A percentile compares a stretch with the other conserved stretches of the same genome.
These are phyloP conservation scores for Sebastes matsubarae DNA, from an alignment of 2,797 vertebrate species.

Conservation along the genomic window DNA sequence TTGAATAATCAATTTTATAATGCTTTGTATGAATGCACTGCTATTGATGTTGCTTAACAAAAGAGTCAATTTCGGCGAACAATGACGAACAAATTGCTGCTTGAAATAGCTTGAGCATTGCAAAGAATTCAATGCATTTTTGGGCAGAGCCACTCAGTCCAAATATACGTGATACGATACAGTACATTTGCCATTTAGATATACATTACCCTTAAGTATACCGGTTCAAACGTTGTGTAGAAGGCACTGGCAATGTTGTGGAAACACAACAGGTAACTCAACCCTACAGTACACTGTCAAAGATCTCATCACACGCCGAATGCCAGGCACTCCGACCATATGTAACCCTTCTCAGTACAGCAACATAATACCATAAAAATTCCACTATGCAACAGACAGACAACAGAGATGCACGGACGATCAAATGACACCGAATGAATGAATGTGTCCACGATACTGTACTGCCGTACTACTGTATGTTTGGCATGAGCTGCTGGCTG, in stretches of 20 bases:
- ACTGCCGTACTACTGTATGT: background rate
- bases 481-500: conserved; percentile 22
- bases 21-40: background rate
- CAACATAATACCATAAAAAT: background rate
- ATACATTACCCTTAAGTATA: background rate
- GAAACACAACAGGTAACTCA: conserved; percentile 41
- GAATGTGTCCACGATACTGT: background rate
- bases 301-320: conserved; percentile 22
- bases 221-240: background rate
- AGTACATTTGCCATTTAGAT: background rate
- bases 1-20: background rate
- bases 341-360: conserved; percentile 10
- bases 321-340: background rate
- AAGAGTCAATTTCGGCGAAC: background rate
- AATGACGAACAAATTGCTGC: background rate
- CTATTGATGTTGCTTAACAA: background rate
- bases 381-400: background rate
- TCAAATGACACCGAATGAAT: conserved; percentile 1
- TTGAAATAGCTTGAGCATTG: background rate
- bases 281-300: conserved; percentile 32
- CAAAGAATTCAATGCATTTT: background rate
- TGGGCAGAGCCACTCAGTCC: background rate
- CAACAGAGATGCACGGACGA: background rate
- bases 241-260: background rate
- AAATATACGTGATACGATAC: background rate